Percentiles rank a stretch among this genome's conserved stretches.
Conservation (phyloP, 1,140 invertebrate species). For the Caenorhabditis tropicalis region DNA sequence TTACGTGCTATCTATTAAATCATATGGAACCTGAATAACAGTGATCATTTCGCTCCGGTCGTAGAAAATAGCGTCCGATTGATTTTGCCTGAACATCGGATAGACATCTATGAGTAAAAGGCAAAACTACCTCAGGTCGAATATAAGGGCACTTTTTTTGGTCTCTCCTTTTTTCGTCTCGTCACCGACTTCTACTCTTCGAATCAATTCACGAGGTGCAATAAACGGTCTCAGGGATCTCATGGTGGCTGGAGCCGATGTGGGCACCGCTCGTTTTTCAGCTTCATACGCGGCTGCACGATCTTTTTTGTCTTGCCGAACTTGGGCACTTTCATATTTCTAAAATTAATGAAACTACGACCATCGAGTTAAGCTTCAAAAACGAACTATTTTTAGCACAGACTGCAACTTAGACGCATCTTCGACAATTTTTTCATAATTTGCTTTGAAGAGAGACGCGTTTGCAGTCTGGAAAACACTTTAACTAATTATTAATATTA, state of each 20-base stretch:
- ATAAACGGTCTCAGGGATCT: not conserved
- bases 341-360: not conserved
- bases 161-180: not conserved
- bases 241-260: not conserved
- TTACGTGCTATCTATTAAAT: constrained; percentile 16
- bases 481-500: not conserved
- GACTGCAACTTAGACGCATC: not conserved
- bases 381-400: not conserved
- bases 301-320: not conserved
- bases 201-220: not conserved
- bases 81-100: not conserved
- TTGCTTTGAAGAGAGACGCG: not conserved
- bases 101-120: not conserved
- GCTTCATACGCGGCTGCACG: not conserved
- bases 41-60: constrained; percentile 35
- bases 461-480: not conserved
- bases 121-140: not conserved
- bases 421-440: not conserved
- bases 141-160: constrained; percentile 9
- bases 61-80: constrained; percentile 21
- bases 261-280: not conserved
- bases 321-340: not conserved
- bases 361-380: not conserved
- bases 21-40: not conserved
- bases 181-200: not conserved